Conservation (phyloP, 2,888 invertebrate genomes). For the Aspidiotus destructor region DNA sequence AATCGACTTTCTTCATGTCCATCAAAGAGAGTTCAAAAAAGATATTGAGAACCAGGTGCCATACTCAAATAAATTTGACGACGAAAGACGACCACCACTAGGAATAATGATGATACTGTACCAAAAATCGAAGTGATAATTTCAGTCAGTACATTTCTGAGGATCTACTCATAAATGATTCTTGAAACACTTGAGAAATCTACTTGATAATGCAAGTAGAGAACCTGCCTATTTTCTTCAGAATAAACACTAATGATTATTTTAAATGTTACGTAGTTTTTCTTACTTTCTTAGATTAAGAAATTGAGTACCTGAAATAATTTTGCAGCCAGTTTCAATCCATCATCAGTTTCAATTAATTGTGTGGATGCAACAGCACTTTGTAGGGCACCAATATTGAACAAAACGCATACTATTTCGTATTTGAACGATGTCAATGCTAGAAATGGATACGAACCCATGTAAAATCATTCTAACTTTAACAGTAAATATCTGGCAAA, state of each 20-base stretch:
- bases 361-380: constrained; percentile 77
- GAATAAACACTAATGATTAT: too few species aligned
- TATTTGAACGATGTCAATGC: constrained; percentile 81
- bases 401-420: constrained; percentile 89
- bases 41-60: too few species aligned
- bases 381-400: constrained; percentile 92
- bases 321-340: constrained; percentile 84
- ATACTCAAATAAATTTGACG: background rate
- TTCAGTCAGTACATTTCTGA: too few species aligned
- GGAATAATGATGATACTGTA: background rate
- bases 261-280: too few species aligned
- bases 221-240: too few species aligned
- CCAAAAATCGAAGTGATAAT: too few species aligned
- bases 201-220: too few species aligned
- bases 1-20: too few species aligned
- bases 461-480: background rate
- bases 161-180: too few species aligned
- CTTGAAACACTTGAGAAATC: too few species aligned
- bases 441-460: constrained; percentile 42
- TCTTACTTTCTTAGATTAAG: background rate
- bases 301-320: constrained; percentile 60
- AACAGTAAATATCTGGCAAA: background rate
- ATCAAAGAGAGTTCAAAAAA: too few species aligned
- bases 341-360: constrained; percentile 80
- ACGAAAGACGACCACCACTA: background rate